Conservation (phyloP, 2,888 invertebrate species). For the Mythimna lalbum region DNA sequence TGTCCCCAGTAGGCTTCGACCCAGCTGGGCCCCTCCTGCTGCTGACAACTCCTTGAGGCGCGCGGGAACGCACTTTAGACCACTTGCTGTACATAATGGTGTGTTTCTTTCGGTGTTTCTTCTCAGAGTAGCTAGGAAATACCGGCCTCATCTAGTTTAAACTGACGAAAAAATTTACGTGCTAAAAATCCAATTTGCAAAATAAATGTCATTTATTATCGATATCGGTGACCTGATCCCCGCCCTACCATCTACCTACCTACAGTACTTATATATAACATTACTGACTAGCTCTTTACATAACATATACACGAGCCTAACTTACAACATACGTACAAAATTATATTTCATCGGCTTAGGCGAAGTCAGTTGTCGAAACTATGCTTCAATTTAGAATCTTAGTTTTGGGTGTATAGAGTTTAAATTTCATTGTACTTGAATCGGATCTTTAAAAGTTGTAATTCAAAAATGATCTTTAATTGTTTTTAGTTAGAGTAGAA, state of each 20-base stretch:
- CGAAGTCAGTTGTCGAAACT: conserved; percentile 10
- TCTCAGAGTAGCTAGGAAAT: too few species aligned
- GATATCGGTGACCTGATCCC: conserved; percentile 21
- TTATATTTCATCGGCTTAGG: conserved; percentile 37
- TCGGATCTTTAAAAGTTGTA: neutral
- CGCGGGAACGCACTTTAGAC: too few species aligned
- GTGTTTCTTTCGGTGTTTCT: too few species aligned
- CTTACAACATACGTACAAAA: conserved; percentile 25
- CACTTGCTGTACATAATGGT: too few species aligned
- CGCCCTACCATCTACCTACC: conserved; percentile 21
- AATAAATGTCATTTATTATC: too few species aligned
- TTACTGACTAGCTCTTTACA: conserved; percentile 73
- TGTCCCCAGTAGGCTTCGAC: too few species aligned
- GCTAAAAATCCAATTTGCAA: too few species aligned
- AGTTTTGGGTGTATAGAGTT: neutral
- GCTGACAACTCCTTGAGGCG: too few species aligned
- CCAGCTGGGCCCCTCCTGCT: too few species aligned
- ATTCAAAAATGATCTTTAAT: neutral
- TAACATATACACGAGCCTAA: conserved; percentile 51
- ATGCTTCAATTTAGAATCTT: conserved; percentile 17
- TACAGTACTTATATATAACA: conserved; percentile 38
- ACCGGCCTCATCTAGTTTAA: too few species aligned
- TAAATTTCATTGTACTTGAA: neutral
- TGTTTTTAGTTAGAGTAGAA: neutral
- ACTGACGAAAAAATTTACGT: too few species aligned